Evolutionary conservation across 2,113 vertebrate genomes (phyloP), one percentile per base, ranked within the genome.

Genomic region (Paracanthobrama guichenoti): DNA sequence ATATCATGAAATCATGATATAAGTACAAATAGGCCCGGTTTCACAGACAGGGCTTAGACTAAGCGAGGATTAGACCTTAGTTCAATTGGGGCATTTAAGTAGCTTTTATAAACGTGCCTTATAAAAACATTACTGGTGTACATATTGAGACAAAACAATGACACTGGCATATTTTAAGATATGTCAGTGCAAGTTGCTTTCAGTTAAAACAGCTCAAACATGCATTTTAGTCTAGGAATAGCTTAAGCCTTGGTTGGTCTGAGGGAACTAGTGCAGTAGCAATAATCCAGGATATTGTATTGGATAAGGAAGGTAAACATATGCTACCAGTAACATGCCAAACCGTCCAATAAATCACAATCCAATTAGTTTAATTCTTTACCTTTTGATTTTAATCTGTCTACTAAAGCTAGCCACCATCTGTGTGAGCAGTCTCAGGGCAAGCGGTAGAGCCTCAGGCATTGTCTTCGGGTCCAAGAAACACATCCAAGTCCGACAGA

Each of bases 361-460:
- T 80, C 86, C 88, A 92, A 91, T 94, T 92, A 93, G 76, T 12
- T 22, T 42, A 69, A 78, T 88, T 57, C 84, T 48, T 81, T 86
- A 89, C 84, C 79, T 87, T 92, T 89, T 89, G 79, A 91, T 90
- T 92, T 74, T 48, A 87, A 90, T 91, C 89, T 82, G 87, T 18
- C 28, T 86, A 87, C 66, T 76, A 75, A 64, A 88, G 89, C 86
- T 86, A 90, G 89, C 88, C 66, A 77, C 35, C 39, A 35, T 87
- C 89, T 89, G 85, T 91, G 91, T 87, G 88, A 92, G 24, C 85
- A 79, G 6, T 60, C 69, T 39, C 48, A 31, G 18, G 69, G 89
- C 82, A 91, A 91, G 82, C 73, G 28, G 9, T 44, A 69, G 82
- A 22, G 82, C 90, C 86, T 8, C 0, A 55, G 85, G 88, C 84